These are phyloP conservation scores for Grapholita molesta DNA, from an alignment of 1,140 invertebrate species.

Conservation along the genomic window DNA sequence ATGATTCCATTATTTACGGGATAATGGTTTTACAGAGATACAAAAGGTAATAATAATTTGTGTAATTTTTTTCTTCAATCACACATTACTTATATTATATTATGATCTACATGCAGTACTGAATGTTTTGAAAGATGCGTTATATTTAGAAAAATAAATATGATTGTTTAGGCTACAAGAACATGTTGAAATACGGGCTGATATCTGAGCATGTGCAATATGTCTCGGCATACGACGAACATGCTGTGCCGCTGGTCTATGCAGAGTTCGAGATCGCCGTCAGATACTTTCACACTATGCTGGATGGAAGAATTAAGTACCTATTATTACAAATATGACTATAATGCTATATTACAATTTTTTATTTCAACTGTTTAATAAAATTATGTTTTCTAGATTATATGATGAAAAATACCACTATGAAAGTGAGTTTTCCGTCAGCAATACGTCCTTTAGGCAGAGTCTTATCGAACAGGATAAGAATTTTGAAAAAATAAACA, in stretches of 20 bases:
- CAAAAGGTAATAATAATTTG: no score
- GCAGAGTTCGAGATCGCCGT: conserved; percentile 47
- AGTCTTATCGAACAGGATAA: conserved; percentile 37
- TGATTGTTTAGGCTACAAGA: conserved; percentile 34
- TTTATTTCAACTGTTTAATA: neutral
- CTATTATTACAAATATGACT: neutral
- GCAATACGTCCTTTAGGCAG: conserved; percentile 40
- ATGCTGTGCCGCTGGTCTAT: conserved; percentile 39
- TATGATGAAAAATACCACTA: conserved; percentile 48
- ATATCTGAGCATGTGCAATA: conserved; percentile 39
- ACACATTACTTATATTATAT: no score
- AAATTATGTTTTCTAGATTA: conserved; percentile 32
- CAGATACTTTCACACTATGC: conserved; percentile 42
- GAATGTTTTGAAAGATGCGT: no score
- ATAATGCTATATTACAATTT: no score
- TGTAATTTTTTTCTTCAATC: no score
- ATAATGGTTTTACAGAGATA: no score
- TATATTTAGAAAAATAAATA: no score
- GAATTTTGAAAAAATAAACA: conserved; percentile 51
- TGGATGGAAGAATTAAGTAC: conserved; percentile 50
- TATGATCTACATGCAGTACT: no score
- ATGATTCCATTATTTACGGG: no score
- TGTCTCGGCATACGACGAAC: conserved; percentile 35
- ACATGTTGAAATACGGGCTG: conserved; percentile 45
- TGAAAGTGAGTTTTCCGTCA: conserved; percentile 38